Conservation (phyloP, 2,797 vertebrate genomes). For the Apodemus agrarius region DNA sequence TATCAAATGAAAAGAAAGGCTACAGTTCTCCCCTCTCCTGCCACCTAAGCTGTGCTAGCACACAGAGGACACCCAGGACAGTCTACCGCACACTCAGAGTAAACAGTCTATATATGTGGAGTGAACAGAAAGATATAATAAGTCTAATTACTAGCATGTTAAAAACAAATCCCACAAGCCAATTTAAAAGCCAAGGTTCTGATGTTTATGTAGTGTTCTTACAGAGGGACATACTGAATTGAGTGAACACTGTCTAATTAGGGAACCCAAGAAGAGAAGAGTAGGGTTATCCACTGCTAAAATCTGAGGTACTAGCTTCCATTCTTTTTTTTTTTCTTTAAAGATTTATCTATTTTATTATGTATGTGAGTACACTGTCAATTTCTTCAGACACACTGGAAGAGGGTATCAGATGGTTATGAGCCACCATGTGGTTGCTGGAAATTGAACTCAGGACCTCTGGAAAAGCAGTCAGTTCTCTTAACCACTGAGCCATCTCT, state of each 20-base stretch:
- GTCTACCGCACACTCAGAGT: background rate
- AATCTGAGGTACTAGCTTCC: background rate
- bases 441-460: too few species aligned
- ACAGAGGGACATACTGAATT: background rate
- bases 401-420: too few species aligned
- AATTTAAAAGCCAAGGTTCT: background rate
- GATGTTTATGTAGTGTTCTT: background rate
- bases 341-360: too few species aligned
- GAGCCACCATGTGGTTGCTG: too few species aligned
- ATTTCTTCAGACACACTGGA: too few species aligned
- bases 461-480: too few species aligned
- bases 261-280: background rate
- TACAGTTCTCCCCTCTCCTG: background rate
- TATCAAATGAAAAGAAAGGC: background rate
- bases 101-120: background rate
- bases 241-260: background rate
- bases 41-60: constrained; percentile 1
- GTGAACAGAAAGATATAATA: background rate
- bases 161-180: constrained; percentile 50
- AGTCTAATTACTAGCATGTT: background rate
- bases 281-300: background rate
- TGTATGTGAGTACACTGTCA: too few species aligned
- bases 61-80: background rate
- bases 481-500: too few species aligned
- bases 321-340: background rate